phyloP scores from a whole-genome alignment of 2,113 vertebrate genomes.

The Nestor notabilis region DNA sequence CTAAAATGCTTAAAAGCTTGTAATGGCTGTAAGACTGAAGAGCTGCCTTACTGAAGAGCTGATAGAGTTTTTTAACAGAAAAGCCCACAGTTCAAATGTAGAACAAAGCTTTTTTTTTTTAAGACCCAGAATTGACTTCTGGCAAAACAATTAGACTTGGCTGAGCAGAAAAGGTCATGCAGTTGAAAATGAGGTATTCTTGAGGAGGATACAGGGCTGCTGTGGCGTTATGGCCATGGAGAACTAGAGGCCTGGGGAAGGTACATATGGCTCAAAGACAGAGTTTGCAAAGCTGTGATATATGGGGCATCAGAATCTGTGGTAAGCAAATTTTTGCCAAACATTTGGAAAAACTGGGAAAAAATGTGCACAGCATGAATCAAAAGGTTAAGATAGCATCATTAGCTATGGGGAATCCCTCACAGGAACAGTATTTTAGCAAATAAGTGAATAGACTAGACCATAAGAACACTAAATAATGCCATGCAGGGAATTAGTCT shows the following conservation, averaged over 20 bases:
- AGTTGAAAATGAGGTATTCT: neutral
- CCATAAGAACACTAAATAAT: neutral
- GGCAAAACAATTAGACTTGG: neutral
- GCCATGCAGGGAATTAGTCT: too few species aligned
- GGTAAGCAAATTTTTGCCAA: neutral
- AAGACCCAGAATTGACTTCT: constrained; percentile 8
- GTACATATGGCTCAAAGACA: neutral
- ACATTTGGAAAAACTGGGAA: neutral
- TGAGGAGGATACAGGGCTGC: neutral
- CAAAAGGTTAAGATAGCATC: neutral
- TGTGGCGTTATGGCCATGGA: neutral
- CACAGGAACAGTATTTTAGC: neutral
- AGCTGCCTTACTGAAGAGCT: neutral
- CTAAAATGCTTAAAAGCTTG: neutral
- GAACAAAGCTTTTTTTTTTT: constrained; percentile 1
- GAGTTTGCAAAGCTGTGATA: neutral
- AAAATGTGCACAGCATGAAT: neutral
- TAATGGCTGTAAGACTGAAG: neutral
- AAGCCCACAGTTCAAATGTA: neutral
- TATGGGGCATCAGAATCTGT: neutral
- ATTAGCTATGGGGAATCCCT: neutral
- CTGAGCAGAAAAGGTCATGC: neutral
- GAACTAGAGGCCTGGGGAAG: neutral
- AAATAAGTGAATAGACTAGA: neutral
- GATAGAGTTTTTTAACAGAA: neutral